Evolutionary conservation across 1,140 invertebrate species (phyloP).

Genomic region (Amphibalanus amphitrite): DNA sequence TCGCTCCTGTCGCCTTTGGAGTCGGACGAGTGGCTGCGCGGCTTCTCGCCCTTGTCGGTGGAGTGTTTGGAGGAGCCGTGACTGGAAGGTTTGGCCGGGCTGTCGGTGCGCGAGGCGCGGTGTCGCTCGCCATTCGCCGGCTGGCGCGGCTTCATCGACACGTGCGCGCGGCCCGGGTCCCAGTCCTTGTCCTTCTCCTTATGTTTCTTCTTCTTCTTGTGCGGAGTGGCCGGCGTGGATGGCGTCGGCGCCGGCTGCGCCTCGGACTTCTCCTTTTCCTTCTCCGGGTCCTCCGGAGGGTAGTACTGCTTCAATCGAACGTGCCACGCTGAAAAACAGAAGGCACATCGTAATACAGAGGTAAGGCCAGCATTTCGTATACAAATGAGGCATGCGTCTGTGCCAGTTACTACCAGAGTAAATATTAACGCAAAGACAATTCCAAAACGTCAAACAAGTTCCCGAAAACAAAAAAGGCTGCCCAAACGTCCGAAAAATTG

Average conservation of each 20-base stretch:
- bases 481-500: not conserved
- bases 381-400: not conserved
- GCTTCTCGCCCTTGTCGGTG: too few species aligned
- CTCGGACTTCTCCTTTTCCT: not conserved
- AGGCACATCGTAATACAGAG: not conserved
- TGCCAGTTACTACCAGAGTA: not conserved
- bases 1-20: too few species aligned
- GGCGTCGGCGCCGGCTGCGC: conserved; percentile 23
- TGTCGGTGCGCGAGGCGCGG: too few species aligned
- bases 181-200: too few species aligned
- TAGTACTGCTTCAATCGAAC: conserved; percentile 18
- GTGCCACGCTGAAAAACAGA: conserved; percentile 17
- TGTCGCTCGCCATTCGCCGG: too few species aligned
- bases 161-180: too few species aligned
- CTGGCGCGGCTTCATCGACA: too few species aligned
- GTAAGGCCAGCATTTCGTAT: not conserved
- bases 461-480: not conserved
- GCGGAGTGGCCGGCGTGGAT: too few species aligned
- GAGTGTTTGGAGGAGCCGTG: too few species aligned
- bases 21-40: too few species aligned
- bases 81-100: too few species aligned
- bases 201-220: too few species aligned
- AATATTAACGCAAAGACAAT: not conserved
- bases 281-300: not conserved
- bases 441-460: not conserved